These are phyloP conservation scores for Drosophila novamexicana DNA, from an alignment of 1,140 invertebrate species.

Conservation along the genomic window DNA sequence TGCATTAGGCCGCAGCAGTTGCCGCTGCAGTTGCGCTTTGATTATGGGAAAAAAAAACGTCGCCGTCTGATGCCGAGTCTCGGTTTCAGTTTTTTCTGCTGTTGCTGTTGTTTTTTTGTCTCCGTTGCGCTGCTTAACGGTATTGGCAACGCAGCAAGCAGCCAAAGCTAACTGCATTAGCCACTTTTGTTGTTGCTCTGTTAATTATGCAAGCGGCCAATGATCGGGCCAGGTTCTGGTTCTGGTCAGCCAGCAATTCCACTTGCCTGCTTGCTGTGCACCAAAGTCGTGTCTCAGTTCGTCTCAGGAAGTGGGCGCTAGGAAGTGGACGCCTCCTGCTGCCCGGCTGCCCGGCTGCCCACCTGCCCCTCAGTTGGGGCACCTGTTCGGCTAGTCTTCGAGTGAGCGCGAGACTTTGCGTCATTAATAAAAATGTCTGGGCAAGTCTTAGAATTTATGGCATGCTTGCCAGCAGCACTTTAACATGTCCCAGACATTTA, in stretches of 20 bases:
- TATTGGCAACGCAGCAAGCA: constrained; percentile 29
- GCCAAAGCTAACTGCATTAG: constrained; percentile 48
- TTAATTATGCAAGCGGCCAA: constrained; percentile 50
- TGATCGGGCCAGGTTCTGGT: constrained; percentile 37
- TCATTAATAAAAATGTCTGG: constrained; percentile 82
- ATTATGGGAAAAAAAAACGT: constrained; percentile 67
- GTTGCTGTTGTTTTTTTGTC: not conserved
- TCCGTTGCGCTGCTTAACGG: constrained; percentile 41
- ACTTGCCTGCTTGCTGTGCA: constrained; percentile 5
- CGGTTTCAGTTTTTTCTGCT: constrained; percentile 9
- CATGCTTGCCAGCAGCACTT: constrained; percentile 69
- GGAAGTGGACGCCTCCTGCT: constrained; percentile 21
- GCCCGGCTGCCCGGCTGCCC: not conserved
- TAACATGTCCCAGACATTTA: constrained; percentile 64
- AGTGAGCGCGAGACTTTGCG: constrained; percentile 48
- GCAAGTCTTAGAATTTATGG: constrained; percentile 78
- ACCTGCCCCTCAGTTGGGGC: constrained; percentile 6
- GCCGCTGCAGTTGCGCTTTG: constrained; percentile 63
- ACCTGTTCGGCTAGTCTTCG: constrained; percentile 62
- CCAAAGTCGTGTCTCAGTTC: constrained; percentile 11
- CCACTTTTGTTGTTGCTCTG: constrained; percentile 32
- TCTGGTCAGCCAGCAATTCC: constrained; percentile 31
- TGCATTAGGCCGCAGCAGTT: constrained; percentile 57
- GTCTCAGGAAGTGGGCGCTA: constrained; percentile 51
- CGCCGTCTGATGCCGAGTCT: constrained; percentile 7